phyloP scores from a whole-genome alignment of 2,113 vertebrate genomes.

The Illadopsis cleaveri region DNA sequence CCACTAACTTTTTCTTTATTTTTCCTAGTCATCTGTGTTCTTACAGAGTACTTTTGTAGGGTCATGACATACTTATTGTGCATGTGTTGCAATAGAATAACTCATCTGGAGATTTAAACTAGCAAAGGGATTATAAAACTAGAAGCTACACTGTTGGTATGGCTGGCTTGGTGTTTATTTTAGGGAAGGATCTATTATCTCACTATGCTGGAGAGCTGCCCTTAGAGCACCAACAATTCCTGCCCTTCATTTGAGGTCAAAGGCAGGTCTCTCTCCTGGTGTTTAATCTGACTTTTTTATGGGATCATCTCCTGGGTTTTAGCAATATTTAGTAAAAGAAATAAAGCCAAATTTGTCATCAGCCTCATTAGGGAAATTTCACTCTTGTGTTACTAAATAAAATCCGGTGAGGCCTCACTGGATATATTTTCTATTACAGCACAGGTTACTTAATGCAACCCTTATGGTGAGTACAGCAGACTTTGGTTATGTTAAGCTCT shows the following conservation, averaged over 20 bases:
- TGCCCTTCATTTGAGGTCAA: background rate
- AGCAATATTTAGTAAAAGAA: background rate
- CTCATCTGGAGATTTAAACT: background rate
- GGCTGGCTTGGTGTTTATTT: background rate
- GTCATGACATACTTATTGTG: background rate
- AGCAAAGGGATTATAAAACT: constrained; percentile 11
- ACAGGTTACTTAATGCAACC: background rate
- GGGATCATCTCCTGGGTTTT: background rate
- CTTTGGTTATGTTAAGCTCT: background rate
- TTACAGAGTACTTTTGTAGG: background rate
- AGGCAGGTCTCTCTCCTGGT: background rate
- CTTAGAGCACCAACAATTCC: background rate
- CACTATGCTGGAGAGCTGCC: background rate
- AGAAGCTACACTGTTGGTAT: background rate
- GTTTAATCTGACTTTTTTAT: background rate
- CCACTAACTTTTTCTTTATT: background rate
- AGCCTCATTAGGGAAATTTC: background rate
- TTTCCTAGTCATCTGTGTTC: background rate
- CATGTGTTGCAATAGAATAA: background rate
- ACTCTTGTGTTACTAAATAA: background rate
- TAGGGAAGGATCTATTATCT: background rate
- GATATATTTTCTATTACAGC: background rate
- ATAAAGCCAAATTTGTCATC: background rate
- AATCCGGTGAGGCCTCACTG: background rate
- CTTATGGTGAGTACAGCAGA: background rate